Conservation (phyloP, 2,888 invertebrate genomes). For the Aproaerema taeniolella region DNA sequence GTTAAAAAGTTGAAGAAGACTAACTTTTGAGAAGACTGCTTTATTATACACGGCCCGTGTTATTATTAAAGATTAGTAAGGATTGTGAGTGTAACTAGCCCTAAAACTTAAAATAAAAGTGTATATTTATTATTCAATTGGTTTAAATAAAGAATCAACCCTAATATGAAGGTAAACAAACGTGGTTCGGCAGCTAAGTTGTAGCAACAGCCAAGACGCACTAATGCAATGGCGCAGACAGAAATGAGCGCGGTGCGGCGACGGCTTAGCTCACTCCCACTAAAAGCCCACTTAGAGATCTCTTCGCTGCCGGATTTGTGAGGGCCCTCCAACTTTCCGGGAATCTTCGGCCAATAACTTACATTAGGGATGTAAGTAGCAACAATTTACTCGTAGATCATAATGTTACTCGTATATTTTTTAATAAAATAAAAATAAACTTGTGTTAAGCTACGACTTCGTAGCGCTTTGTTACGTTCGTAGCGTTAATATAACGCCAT, state of each 20-base stretch:
- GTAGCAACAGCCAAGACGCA: conserved; percentile 13
- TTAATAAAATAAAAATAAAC: not conserved
- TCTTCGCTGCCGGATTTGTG: conserved; percentile 67
- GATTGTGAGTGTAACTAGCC: no score
- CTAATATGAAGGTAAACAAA: no score
- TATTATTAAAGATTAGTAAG: no score
- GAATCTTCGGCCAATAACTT: conserved; percentile 61
- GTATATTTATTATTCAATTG: no score
- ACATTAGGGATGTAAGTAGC: conserved; percentile 39
- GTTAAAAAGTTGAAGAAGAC: conserved; percentile 8
- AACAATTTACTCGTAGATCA: conserved; percentile 4
- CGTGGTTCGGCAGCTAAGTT: no score
- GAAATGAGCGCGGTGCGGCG: conserved; percentile 66
- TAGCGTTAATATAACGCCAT: no score
- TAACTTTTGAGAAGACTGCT: no score
- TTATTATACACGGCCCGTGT: no score
- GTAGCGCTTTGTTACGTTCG: not conserved
- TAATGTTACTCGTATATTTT: no score
- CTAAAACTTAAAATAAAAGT: no score
- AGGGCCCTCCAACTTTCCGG: conserved; percentile 60
- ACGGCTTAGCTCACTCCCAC: conserved; percentile 71
- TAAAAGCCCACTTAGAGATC: conserved; percentile 76
- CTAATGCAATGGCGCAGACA: conserved; percentile 57
- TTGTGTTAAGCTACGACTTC: not conserved
- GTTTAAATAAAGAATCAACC: no score